Evolutionary conservation across 2,113 vertebrate genomes (phyloP).

Genomic region (Trichechus manatus): DNA sequence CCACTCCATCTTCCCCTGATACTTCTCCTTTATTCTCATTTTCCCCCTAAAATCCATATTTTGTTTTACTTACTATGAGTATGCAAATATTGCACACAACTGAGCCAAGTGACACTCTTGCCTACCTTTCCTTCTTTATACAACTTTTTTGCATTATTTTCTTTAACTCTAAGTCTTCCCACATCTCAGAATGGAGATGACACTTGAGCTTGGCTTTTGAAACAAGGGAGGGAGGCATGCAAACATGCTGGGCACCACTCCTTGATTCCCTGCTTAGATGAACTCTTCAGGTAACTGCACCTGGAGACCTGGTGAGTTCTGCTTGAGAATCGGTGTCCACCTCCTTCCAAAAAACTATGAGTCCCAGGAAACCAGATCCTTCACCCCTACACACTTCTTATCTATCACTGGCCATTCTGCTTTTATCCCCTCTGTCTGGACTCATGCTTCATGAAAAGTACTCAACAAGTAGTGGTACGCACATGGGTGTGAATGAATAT

Average conservation of each 20-base stretch:
- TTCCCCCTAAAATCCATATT: not conserved
- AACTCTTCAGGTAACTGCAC: not conserved
- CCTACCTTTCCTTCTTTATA: not conserved
- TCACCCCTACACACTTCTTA: not conserved
- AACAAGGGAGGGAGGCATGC: not conserved
- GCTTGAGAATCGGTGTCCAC: not conserved
- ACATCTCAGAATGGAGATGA: not conserved
- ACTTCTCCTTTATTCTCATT: not conserved
- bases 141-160: not conserved
- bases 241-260: not conserved
- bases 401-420: not conserved
- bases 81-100: not conserved
- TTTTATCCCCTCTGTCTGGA: slow-evolving; percentile 7
- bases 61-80: slow-evolving; percentile 8
- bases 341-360: not conserved
- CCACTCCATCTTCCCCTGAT: not conserved
- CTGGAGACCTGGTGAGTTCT: not conserved
- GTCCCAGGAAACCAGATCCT: not conserved
- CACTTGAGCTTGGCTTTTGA: not conserved
- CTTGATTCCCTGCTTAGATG: not conserved
- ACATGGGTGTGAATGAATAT: not conserved
- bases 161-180: not conserved
- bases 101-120: not conserved
- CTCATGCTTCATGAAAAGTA: not conserved
- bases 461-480: not conserved